These are phyloP conservation scores for Drosophila punjabiensis DNA, from an alignment of 1,140 invertebrate genomes.

Conservation along the genomic window DNA sequence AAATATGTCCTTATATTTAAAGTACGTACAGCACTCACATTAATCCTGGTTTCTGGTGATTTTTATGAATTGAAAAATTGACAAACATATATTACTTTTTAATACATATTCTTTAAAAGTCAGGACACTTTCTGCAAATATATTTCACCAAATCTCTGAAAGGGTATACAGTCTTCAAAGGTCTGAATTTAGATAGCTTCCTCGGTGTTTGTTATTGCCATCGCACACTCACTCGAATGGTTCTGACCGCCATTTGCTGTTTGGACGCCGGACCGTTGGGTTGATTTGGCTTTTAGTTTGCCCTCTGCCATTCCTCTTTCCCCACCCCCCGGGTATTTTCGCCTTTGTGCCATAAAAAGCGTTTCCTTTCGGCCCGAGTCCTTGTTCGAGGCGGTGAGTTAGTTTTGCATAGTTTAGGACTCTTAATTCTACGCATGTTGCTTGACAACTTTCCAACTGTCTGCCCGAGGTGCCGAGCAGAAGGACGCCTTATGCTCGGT, in stretches of 20 bases:
- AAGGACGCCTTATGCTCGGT: constrained; percentile 37
- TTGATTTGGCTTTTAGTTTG: constrained; percentile 51
- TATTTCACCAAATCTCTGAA: background rate
- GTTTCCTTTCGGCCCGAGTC: constrained; percentile 11
- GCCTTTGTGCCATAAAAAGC: constrained; percentile 45
- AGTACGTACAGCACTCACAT: background rate
- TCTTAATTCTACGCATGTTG: constrained; percentile 71
- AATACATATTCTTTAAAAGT: background rate
- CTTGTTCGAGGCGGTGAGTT: constrained; percentile 16
- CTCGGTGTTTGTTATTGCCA: constrained; percentile 9
- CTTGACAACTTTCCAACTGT: constrained; percentile 45
- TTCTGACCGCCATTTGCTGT: constrained; percentile 75
- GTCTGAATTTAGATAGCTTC: background rate
- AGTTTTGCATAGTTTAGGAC: constrained; percentile 69
- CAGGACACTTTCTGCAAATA: background rate
- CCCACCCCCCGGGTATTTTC: constrained; percentile 48
- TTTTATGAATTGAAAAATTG: background rate
- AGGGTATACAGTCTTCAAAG: constrained; percentile 4
- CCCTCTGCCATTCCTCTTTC: constrained; percentile 25
- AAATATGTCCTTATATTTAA: background rate
- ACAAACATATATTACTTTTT: background rate
- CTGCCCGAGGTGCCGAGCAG: constrained; percentile 5
- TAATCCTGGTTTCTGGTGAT: too few species aligned
- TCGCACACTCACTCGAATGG: constrained; percentile 32
- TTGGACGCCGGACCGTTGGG: constrained; percentile 67